phyloP scores from a whole-genome alignment of 2,113 vertebrate genomes.

The Picathartes gymnocephalus region DNA sequence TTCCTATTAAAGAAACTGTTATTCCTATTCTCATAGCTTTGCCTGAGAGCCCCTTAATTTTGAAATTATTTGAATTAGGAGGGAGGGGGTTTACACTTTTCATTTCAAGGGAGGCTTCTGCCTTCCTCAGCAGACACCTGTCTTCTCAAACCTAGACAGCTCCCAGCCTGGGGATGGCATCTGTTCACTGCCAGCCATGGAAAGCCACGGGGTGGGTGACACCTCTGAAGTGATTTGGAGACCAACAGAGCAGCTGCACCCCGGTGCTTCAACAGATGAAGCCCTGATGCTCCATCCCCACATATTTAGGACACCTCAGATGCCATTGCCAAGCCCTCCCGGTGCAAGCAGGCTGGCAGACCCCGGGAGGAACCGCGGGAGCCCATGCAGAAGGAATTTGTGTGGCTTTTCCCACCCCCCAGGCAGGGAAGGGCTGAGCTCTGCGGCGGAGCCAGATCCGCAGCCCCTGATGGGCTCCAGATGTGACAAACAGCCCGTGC shows the following conservation, averaged over 20 bases:
- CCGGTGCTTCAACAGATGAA: fast-evolving
- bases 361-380: background rate
- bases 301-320: fast-evolving
- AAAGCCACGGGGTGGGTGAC: fast-evolving
- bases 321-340: background rate
- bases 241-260: fast-evolving
- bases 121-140: too few species aligned
- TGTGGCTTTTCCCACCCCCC: background rate
- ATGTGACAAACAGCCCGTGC: conserved; percentile 17
- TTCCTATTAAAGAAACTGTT: too few species aligned
- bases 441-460: background rate
- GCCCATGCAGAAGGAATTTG: background rate
- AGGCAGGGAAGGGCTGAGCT: background rate
- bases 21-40: too few species aligned
- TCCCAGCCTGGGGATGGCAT: background rate
- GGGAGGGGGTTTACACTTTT: too few species aligned
- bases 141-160: too few species aligned
- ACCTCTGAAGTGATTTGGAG: fast-evolving
- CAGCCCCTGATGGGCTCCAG: background rate
- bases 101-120: too few species aligned
- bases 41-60: too few species aligned
- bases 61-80: too few species aligned
- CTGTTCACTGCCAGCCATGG: fast-evolving
- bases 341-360: background rate
- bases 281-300: fast-evolving